Percentiles rank a stretch among this genome's conserved stretches.
Conservation (phyloP, 2,797 vertebrate species). For the Bucorvus abyssinicus region DNA sequence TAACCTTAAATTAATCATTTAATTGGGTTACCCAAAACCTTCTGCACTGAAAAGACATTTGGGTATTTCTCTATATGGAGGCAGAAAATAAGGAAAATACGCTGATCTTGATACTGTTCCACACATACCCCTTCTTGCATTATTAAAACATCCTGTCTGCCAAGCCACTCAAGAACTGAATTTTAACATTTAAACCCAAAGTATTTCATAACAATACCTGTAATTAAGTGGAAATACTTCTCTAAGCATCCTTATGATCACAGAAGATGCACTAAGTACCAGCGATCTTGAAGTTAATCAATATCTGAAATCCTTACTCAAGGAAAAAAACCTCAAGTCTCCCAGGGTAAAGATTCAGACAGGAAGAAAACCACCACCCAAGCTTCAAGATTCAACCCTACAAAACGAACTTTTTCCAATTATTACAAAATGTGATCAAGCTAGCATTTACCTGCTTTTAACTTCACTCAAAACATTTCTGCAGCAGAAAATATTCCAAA, state of each 20-base stretch:
- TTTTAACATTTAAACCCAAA: background rate
- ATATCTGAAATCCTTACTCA: background rate
- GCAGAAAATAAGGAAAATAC: background rate
- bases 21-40: background rate
- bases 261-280: background rate
- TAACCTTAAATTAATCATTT: background rate
- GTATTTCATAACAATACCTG: background rate
- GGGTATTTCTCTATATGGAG: background rate
- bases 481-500: background rate
- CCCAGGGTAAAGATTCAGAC: background rate
- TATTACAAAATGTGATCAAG: background rate
- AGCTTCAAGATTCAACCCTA: background rate
- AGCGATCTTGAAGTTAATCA: background rate
- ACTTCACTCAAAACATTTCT: background rate
- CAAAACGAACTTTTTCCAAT: background rate
- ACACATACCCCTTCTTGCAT: fast-evolving
- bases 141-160: background rate
- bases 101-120: background rate
- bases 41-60: background rate
- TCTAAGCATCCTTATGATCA: fast-evolving
- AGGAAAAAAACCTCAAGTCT: background rate
- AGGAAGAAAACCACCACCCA: background rate
- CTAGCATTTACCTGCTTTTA: background rate
- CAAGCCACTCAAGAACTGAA: background rate
- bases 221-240: background rate